Percentiles rank a stretch among this genome's conserved stretches.
These are phyloP conservation scores for Neria commutata DNA, from an alignment of 2,888 invertebrate species.

Conservation along the genomic window DNA sequence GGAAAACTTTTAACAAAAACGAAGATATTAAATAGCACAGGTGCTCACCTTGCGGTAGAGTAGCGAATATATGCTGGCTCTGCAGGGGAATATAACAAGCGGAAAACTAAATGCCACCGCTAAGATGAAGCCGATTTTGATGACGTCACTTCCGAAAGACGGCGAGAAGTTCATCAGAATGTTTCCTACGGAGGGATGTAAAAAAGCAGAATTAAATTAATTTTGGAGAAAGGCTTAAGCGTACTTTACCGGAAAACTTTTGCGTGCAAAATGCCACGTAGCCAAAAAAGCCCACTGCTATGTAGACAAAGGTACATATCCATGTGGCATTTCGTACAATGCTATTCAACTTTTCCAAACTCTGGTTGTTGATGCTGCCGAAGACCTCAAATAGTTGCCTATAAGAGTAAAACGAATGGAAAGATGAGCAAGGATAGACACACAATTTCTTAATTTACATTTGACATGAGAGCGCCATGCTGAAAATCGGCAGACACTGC, in stretches of 20 bases:
- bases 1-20: neutral
- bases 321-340: slow-evolving; percentile 89
- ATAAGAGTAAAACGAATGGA: slow-evolving; percentile 37
- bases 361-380: slow-evolving; percentile 85
- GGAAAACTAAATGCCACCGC: slow-evolving; percentile 97
- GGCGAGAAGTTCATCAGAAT: slow-evolving; percentile 86
- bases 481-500: slow-evolving; percentile 93
- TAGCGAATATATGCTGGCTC: slow-evolving; percentile 91
- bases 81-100: slow-evolving; percentile 93
- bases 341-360: slow-evolving; percentile 85
- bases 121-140: slow-evolving; percentile 93
- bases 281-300: slow-evolving; percentile 91
- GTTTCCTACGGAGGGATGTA: too few relatives aligned
- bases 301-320: slow-evolving; percentile 88
- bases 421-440: neutral
- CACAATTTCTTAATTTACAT: slow-evolving; percentile 68
- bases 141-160: slow-evolving; percentile 82
- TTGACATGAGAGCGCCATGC: slow-evolving; percentile 96
- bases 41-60: slow-evolving; percentile 78
- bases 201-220: neutral
- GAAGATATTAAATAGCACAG: neutral
- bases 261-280: slow-evolving; percentile 83
- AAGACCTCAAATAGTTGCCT: slow-evolving; percentile 93
- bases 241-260: slow-evolving; percentile 68
- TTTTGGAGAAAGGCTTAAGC: neutral